These are phyloP conservation scores for Euleptes europaea DNA, from an alignment of 2,113 vertebrate genomes.

Conservation along the genomic window DNA sequence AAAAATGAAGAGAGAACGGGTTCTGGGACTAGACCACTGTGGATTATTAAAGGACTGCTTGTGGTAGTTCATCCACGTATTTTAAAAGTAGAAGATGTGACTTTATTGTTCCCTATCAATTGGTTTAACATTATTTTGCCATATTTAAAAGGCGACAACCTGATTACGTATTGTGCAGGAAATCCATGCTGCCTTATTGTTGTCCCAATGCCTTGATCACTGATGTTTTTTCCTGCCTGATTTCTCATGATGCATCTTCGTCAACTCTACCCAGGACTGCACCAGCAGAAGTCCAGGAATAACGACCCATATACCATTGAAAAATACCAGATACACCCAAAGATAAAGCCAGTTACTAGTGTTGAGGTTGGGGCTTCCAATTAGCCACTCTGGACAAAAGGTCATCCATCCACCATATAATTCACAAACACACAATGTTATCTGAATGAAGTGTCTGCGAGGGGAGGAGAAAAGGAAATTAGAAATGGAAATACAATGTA, in stretches of 20 bases:
- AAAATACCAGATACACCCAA: constrained; percentile 83
- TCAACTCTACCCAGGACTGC: constrained; percentile 78
- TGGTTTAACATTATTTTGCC: too few species aligned
- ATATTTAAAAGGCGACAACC: too few species aligned
- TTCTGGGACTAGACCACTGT: too few species aligned
- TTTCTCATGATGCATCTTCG: constrained; percentile 54
- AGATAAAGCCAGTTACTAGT: constrained; percentile 76
- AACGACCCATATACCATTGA: constrained; percentile 74
- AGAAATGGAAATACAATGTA: neutral
- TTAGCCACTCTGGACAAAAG: constrained; percentile 76
- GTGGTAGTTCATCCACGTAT: too few species aligned
- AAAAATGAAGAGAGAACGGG: too few species aligned
- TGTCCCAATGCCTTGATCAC: neutral
- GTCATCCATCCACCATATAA: constrained; percentile 79
- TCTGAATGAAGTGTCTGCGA: constrained; percentile 82
- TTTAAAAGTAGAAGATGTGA: too few species aligned
- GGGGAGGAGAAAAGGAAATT: neutral
- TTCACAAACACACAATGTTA: constrained; percentile 76
- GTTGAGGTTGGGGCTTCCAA: constrained; percentile 77
- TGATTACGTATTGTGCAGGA: too few species aligned
- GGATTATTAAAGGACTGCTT: too few species aligned
- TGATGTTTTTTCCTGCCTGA: neutral
- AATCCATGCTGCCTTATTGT: too few species aligned
- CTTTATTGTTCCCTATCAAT: too few species aligned
- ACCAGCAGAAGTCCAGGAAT: constrained; percentile 77